Conservation (phyloP, 2,797 vertebrate genomes). For the Perodicticus potto region DNA sequence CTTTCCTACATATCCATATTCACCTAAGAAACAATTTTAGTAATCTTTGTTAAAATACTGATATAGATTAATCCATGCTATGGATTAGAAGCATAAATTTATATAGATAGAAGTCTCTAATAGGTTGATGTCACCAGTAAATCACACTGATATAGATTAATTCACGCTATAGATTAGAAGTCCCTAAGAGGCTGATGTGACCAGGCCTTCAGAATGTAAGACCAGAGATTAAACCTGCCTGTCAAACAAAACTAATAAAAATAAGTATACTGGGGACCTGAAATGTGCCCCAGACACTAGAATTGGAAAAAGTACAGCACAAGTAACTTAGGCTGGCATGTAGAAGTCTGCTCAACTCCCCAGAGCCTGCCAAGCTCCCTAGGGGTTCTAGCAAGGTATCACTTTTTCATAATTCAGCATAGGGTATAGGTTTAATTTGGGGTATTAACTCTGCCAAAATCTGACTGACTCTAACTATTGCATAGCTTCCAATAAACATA, state of each 20-base stretch:
- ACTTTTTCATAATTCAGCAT: neutral
- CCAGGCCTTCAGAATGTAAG: neutral
- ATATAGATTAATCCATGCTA: neutral
- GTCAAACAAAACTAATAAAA: constrained; percentile 22
- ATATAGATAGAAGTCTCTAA: neutral
- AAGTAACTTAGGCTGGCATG: neutral
- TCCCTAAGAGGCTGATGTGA: neutral
- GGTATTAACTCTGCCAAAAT: neutral
- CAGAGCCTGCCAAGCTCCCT: neutral
- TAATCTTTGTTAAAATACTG: constrained; percentile 29
- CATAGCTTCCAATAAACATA: neutral
- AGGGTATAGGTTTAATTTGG: neutral
- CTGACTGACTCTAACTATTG: neutral
- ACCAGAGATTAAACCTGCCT: neutral
- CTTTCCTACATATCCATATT: constrained; percentile 21
- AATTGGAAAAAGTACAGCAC: neutral
- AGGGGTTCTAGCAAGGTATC: neutral
- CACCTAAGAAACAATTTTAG: constrained; percentile 56
- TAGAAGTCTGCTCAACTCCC: neutral
- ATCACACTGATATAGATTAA: neutral
- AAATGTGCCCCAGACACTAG: neutral
- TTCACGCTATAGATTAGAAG: neutral
- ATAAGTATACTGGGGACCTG: neutral
- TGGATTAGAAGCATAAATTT: neutral
- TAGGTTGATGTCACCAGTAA: neutral